Percentiles rank a stretch among this genome's conserved stretches.
Evolutionary conservation across 1,140 invertebrate species (phyloP).

Genomic region (Tetramorium parvispinum): DNA sequence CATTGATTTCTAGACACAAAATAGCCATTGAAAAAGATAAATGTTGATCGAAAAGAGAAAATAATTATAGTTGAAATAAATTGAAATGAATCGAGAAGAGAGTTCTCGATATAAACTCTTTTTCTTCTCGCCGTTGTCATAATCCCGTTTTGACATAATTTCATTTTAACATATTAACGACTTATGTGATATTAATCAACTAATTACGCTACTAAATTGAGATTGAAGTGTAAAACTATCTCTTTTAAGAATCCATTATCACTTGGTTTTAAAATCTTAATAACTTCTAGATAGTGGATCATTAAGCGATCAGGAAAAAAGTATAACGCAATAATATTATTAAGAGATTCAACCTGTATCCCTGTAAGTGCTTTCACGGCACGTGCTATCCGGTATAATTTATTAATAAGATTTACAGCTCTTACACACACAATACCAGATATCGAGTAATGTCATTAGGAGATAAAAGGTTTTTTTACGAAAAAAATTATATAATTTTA

Average conservation of each 20-base stretch:
- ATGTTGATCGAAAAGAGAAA: no score
- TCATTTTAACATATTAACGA: no score
- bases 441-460: background rate
- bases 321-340: conserved; percentile 9
- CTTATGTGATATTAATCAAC: background rate
- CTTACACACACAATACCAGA: background rate
- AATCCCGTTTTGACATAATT: no score
- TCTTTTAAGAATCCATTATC: background rate
- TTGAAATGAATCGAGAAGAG: no score
- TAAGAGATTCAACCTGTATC: conserved; percentile 1
- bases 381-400: background rate
- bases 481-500: background rate
- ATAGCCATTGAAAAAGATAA: no score
- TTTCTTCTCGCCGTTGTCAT: no score
- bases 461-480: background rate
- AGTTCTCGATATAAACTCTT: no score
- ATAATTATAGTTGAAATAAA: no score
- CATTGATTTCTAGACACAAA: no score
- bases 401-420: conserved; percentile 19
- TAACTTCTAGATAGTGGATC: conserved; percentile 6
- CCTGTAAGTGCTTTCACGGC: background rate
- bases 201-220: background rate
- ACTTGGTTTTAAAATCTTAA: background rate
- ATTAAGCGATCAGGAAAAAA: background rate
- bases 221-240: background rate